Base-by-base conservation (phyloP, 2,888 invertebrate genomes). In the Mesodorylaimus sp. region DNA sequence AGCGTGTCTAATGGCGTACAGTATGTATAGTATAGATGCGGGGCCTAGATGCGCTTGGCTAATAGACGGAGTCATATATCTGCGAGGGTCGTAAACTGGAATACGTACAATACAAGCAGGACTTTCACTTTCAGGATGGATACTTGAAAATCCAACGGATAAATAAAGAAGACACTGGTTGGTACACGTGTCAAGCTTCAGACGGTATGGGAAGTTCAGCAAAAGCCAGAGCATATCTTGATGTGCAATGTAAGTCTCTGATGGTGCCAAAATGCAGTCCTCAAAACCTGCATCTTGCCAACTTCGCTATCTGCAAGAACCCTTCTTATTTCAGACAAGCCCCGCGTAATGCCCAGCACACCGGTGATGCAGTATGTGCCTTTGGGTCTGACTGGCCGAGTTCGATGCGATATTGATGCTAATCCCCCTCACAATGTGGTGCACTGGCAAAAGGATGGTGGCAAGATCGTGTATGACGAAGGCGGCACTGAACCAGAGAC, bases 381-480 rank as follows among this genome's bases (percentile, higher is more conserved):
- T 7, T 23, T 32, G 26, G 53, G 53, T 3, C 37, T 48, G 29
- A 32, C 2, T 2, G 52, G 25, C 5, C 3, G n/a, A 2, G 16
- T 53, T 3, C 26, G 46, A 3, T 64, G 64, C 45, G 54, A 56
- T 36, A 54, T 64, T 1, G 56, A 59, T 27, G 57, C 64, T 1
- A 65, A 65, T 54, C 64, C 64, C 21, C 49, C 56, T n/a, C 56
- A 56, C 2, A 54, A 51, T 1, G 43, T 50, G 21, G 57, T 59
- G 41, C 54, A 54, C 13, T 63, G 63, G 63, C 52, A 59, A 3
- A 60, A 61, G 52, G 63, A 60, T 50, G 61, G 61, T n/a, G n/a
- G n/a, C n/a, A n/a, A n/a, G n/a, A n/a, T n/a, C n/a, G n/a, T n/a
- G n/a, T n/a, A n/a, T n/a, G n/a, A n/a, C n/a, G n/a, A n/a, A n/a